Percentiles rank a stretch among this genome's conserved stretches.
Conservation (phyloP, 2,113 vertebrate genomes). For the Coreoperca whiteheadi region DNA sequence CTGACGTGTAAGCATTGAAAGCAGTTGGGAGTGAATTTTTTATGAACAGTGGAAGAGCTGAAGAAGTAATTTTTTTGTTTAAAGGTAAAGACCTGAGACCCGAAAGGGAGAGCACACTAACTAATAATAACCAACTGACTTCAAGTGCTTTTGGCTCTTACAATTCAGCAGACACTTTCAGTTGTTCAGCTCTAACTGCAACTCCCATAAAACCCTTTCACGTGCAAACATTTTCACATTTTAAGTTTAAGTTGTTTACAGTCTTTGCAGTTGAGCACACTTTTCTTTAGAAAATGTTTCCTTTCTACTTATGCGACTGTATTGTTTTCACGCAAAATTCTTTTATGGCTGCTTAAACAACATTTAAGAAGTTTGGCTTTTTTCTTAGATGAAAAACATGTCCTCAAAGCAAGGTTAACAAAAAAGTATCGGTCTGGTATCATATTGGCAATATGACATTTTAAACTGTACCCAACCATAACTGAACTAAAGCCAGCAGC, state of each 20-base stretch:
- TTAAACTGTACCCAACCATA: background rate
- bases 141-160: background rate
- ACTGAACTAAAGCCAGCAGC: slow-evolving; percentile 32
- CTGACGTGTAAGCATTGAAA: background rate
- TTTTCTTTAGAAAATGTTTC: no score
- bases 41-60: background rate
- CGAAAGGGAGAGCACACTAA: no score
- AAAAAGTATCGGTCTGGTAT: background rate
- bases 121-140: background rate
- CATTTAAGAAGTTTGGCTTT: background rate
- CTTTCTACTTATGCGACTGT: no score
- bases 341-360: background rate
- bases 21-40: background rate
- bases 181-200: background rate
- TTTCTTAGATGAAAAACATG: background rate
- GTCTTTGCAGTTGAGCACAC: no score
- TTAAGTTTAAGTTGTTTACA: background rate
- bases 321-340: background rate
- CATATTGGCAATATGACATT: background rate
- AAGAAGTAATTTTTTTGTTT: no score
- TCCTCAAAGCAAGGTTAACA: no score
- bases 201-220: background rate
- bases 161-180: background rate
- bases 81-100: no score
- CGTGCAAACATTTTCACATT: background rate